These are phyloP conservation scores for Scolopax rusticola DNA, from an alignment of 2,797 vertebrate species.

Conservation along the genomic window DNA sequence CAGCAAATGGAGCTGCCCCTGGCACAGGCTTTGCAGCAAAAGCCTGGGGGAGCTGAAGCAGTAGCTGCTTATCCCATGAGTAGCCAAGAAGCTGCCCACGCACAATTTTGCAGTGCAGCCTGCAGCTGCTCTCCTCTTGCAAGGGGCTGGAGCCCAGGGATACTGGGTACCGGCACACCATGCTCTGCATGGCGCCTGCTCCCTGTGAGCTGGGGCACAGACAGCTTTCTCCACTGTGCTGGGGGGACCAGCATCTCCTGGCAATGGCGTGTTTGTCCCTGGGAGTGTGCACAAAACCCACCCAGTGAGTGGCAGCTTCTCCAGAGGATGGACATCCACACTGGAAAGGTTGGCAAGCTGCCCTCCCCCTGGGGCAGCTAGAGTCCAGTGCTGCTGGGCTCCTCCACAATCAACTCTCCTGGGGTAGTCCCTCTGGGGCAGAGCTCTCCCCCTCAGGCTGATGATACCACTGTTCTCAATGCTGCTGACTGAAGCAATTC, in stretches of 20 bases:
- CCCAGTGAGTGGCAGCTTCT: not conserved
- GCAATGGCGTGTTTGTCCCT: not conserved
- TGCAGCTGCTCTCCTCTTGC: conserved; percentile 26
- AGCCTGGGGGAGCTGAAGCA: conserved; percentile 28
- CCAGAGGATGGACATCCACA: not conserved
- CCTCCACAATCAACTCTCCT: fast-evolving
- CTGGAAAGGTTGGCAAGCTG: not conserved
- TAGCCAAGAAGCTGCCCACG: conserved; percentile 48
- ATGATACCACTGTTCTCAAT: not conserved
- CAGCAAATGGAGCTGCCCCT: conserved; percentile 20
- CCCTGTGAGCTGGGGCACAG: fast-evolving
- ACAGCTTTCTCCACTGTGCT: not conserved
- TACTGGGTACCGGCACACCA: fast-evolving
- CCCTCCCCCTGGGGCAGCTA: not conserved
- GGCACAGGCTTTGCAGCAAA: conserved; percentile 19
- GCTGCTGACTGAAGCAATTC: not conserved
- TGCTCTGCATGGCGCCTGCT: not conserved
- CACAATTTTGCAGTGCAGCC: conserved; percentile 39
- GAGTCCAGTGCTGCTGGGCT: not conserved
- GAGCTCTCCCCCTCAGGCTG: not conserved
- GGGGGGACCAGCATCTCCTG: not conserved
- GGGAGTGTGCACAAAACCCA: not conserved
- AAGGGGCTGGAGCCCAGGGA: not conserved
- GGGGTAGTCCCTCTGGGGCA: not conserved
- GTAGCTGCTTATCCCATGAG: conserved; percentile 48